These are phyloP conservation scores for Erebia aethiops DNA, from an alignment of 2,888 invertebrate genomes.

Conservation along the genomic window DNA sequence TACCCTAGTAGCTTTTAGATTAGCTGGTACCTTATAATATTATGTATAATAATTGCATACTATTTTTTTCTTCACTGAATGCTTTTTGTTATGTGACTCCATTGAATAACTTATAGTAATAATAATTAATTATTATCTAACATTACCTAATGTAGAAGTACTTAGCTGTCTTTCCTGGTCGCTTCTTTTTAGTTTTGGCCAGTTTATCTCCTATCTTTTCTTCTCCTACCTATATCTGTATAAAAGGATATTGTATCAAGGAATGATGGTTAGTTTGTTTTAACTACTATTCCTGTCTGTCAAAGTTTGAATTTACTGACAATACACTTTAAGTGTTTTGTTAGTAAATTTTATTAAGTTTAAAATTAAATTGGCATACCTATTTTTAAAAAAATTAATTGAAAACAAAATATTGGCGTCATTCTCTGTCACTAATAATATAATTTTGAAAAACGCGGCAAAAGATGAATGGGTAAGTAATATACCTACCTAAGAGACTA, in stretches of 20 bases:
- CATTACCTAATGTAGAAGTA: constrained; percentile 10
- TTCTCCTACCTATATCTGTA: constrained; percentile 39
- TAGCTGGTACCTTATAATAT: constrained; percentile 36
- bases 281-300: constrained; percentile 43
- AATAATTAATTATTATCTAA: constrained; percentile 12
- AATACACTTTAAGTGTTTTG: constrained; percentile 50
- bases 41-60: constrained; percentile 29
- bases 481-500: no score
- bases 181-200: constrained; percentile 36
- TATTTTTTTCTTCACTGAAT: constrained; percentile 37
- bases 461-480: no score
- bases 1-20: constrained; percentile 52
- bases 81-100: constrained; percentile 46
- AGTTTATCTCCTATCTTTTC: constrained; percentile 33
- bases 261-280: constrained; percentile 27
- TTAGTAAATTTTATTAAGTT: constrained; percentile 34
- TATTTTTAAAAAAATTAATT: constrained; percentile 39
- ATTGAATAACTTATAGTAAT: constrained; percentile 26
- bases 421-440: constrained; percentile 56
- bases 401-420: constrained; percentile 45
- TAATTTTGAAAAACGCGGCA: neutral
- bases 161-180: constrained; percentile 23
- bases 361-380: constrained; percentile 63
- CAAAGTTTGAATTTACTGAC: constrained; percentile 52
- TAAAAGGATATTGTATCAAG: constrained; percentile 39